Evolutionary conservation across 2,888 invertebrate species (phyloP), one percentile per base, ranked within the genome.

Genomic region (Adelphocoris suturalis): DNA sequence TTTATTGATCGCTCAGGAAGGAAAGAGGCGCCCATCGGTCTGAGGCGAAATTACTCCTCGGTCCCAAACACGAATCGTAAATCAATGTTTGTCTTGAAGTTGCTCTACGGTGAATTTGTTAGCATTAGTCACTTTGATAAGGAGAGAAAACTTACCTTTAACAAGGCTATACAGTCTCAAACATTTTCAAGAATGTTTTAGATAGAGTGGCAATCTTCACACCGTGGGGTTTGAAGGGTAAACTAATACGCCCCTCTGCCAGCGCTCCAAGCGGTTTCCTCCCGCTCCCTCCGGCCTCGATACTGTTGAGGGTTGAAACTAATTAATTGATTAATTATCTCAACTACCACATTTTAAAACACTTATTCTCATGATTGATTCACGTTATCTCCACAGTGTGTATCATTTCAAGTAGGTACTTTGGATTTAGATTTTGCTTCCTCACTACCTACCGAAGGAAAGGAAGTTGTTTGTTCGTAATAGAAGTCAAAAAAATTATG

Each of bases 1-100:
- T 37, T 37, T 86, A 86, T 86, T 86, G 86, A 86, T 86, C 86
- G 86, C 46, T 46, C 19, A 37, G 9, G 28, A 12, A 57, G 61
- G 47, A 9, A 12, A 86, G 47, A 48, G 75, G 68, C 86, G 86
- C 86, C 75, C 46, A 19, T 28, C 19, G 23, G 85, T 68, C 85
- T 68, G 85, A 68, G 68, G 23, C 68, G 23, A 68, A 68, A 27
- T 23, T 68, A 23, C 68, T 23, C n/a, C 14, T 57, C 57, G 57
- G n/a, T 23, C 68, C 23, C 68, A 52, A 0, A 2, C 23, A 27
- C 68, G 68, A 68, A 23, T 19, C 23, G 57, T 68, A 68, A 23
- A 61, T 9, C 2, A 61, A 52, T 52, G 11, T 13, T 52, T 52
- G 11, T 37, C 2, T 37, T 7, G 7, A 2, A 37, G 37, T 37